Evolutionary conservation across 2,888 invertebrate species (phyloP), one percentile per base, ranked within the genome.

Genomic region (Drosophila testacea): DNA sequence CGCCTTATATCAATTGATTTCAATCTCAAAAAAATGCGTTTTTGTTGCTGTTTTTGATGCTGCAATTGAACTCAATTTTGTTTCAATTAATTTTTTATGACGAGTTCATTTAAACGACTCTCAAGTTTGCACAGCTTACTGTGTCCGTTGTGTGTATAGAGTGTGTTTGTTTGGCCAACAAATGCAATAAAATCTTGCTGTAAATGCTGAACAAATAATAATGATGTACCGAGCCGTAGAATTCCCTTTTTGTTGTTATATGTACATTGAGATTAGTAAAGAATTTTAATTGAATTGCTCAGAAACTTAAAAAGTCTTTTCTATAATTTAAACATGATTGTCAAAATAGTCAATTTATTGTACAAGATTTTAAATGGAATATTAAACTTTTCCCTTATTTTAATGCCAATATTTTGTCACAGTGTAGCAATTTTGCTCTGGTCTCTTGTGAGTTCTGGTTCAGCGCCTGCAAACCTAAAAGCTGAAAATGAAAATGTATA

Each of bases 31-130:
- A 39, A 16, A 22, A 28, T 30, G 7, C 38, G 13, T 47, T 46
- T 36, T 65, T 50, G 38, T 56, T 39, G 41, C 32, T 16, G 44
- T 59, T 44, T 38, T 28, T 34, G 39, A 30, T n/a, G 34, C 38
- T 70, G 83, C 87, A 85, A 85, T 89, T 85, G 87, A 89, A 77
- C 77, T 87, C 82, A 84, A 87, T 89, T 85, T 80, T 65, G 52
- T 67, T 70, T 78, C 80, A 88, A 86, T 88, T 88, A 74, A 64
- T 71, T 72, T 72, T 52, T 46, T 72, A 73, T 79, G 82, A 89
- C 71, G 81, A 79, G 70, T 81, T 78, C 81, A 86, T 83, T 78
- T 61, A 44, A 52, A 46, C 51, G 68, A n/a, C 22, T 47, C 54
- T 62, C 76, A 59, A 75, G 66, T 60, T 51, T 50, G 36, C 46